Evolutionary conservation across 2,888 invertebrate genomes (phyloP), one percentile per base, ranked within the genome.

Genomic region (Spodoptera exigua): DNA sequence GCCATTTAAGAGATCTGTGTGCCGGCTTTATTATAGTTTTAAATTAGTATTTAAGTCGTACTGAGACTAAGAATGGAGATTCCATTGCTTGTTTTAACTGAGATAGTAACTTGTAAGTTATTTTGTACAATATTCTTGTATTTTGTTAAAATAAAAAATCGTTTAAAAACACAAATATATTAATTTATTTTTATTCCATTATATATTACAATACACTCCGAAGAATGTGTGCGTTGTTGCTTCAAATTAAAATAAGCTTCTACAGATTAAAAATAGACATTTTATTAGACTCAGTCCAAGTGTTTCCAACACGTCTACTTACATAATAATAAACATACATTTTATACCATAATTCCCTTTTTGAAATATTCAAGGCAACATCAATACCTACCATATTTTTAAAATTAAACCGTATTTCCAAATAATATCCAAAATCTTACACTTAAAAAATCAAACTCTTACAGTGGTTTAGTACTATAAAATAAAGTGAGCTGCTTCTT

Each of bases 1-100:
- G 81, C 84, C 89, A 89, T 89, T 81, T 66, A 36, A 70, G 72
- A 83, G 81, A 86, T 84, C 84, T 85, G 79, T 76, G 63, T 73
- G 60, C 65, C 61, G 61, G 67, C 68, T 74, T 76, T 69, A 71
- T 71, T n/a, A 63, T 75, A 63, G 54, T 54, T 56, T 61, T 65
- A 61, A 44, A 59, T 45, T 54, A 53, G 36, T 66, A 51, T 47
- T 46, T 47, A 57, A 52, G 55, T 46, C 45, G 57, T 45, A 54
- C 41, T 64, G 39, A 65, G 58, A 67, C 57, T 57, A 59, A 61
- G 54, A 61, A 61, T 56, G 51, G 56, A 52, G 14, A 58, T 32
- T 57, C 59, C 69, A 73, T 65, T 61, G 36, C 47, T 53, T 58
- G 49, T 58, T 68, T 53, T 46, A 68, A 70, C 82, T 83, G 84